Base-by-base conservation (phyloP, 2,888 invertebrate genomes). In the Lathronympha strigana region DNA sequence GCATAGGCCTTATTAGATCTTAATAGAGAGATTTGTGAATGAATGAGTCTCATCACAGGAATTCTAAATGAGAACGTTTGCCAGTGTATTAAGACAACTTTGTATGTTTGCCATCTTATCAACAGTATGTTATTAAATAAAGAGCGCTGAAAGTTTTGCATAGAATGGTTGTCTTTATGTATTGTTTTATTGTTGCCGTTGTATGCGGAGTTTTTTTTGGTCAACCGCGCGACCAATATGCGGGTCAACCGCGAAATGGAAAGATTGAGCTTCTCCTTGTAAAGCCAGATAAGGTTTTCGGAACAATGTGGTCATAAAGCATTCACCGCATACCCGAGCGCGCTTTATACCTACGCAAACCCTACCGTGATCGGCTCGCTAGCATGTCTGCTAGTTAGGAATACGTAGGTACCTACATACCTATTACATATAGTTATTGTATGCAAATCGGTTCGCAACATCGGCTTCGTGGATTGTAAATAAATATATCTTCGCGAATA, bases 31-130 rank as follows among this genome's bases (percentile, higher is more conserved):
- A 77, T 82, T 90, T 88, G 88, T 91, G 91, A 90, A 90, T 91
- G 91, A 90, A 92, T 87, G 87, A 85, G 88, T 83, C 85, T 90
- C 90, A 88, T 90, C 90, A 84, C 85, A 86, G 86, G 81, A 83
- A 83, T 81, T 82, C 78, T 83, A 84, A 82, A 83, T 84, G 78
- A 80, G 77, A 77, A 77, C 79, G 81, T 78, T 78, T 77, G 78
- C 76, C 77, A 77, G 80, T 82, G 72, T 70, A 76, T 71, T n/a
- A 74, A 72, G 76, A 78, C 73, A 71, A 76, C 73, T 77, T 79
- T 78, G 81, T 77, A 77, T 33, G 36, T 38, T 38, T 47, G 38
- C n/a, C n/a, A n/a, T 53, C 36, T 60, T 53, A 51, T 53, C 51
- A 43, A 33, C 45, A 25, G 45, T 58, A 38, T n/a, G n/a, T n/a